Evolutionary conservation across 1,140 invertebrate species (phyloP).

Genomic region (Wasmannia auropunctata): DNA sequence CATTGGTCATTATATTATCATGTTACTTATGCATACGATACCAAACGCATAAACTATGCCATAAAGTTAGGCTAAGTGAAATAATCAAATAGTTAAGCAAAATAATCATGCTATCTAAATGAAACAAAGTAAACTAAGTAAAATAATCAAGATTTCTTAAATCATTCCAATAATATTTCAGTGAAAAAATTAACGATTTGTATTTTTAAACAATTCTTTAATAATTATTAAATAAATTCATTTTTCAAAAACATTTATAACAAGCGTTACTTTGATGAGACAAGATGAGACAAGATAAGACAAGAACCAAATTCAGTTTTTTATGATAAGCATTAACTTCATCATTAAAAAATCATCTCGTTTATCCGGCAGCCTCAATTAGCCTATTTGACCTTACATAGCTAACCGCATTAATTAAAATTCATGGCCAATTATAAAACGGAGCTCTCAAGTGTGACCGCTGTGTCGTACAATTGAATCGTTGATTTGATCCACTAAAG

Average conservation of each 20-base stretch:
- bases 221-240: neutral
- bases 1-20: neutral
- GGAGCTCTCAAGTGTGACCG: neutral
- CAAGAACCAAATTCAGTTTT: too few species aligned
- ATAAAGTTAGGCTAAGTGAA: neutral
- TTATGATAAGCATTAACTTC: neutral
- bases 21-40: neutral
- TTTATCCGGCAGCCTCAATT: slow-evolving; percentile 2
- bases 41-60: neutral
- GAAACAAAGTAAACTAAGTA: too few species aligned
- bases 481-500: slow-evolving; percentile 9
- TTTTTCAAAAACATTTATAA: neutral
- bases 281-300: too few species aligned
- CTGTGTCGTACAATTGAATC: slow-evolving; percentile 17
- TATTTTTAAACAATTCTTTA: neutral
- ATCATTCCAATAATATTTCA: neutral
- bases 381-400: slow-evolving; percentile 38
- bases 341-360: slow-evolving; percentile 4
- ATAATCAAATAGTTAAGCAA: too few species aligned
- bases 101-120: too few species aligned
- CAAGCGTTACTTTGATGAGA: too few species aligned
- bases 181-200: neutral
- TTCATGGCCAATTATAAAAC: slow-evolving; percentile 31
- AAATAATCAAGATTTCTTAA: neutral
- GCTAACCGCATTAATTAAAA: slow-evolving; percentile 45